Evolutionary conservation across 1,140 invertebrate genomes (phyloP).

Genomic region (Hycleus cichorii): DNA sequence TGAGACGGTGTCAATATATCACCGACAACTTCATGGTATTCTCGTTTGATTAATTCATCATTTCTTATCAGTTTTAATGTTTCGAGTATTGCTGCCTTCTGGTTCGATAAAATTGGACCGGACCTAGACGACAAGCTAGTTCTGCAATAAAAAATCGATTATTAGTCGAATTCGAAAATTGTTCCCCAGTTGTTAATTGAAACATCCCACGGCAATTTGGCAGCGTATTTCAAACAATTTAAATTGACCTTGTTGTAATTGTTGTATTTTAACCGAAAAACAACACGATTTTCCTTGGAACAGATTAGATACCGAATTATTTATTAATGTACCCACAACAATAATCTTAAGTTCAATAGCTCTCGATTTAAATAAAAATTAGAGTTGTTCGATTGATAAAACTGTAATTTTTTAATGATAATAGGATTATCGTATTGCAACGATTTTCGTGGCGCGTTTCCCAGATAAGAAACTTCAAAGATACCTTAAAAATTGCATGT

Average conservation of each 20-base stretch:
- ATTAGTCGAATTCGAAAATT: neutral
- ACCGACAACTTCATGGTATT: constrained; percentile 39
- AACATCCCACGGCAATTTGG: neutral
- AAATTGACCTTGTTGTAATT: neutral
- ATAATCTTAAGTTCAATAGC: too few relatives aligned
- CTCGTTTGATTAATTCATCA: constrained; percentile 15
- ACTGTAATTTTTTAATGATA: too few relatives aligned
- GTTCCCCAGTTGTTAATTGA: neutral
- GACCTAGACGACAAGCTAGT: constrained; percentile 1
- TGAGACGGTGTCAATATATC: constrained; percentile 57
- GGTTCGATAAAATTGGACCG: neutral
- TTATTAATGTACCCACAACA: too few relatives aligned
- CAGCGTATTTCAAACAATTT: neutral
- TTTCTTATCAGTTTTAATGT: constrained; percentile 17
- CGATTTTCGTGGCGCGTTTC: too few relatives aligned
- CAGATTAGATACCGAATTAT: too few relatives aligned
- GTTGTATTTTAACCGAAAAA: neutral
- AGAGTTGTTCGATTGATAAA: too few relatives aligned
- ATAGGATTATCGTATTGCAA: too few relatives aligned
- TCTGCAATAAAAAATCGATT: neutral
- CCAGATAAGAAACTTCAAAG: too few relatives aligned
- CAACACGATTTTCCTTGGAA: neutral
- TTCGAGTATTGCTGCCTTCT: constrained; percentile 18
- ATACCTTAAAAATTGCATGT: too few relatives aligned
- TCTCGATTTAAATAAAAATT: too few relatives aligned